Evolutionary conservation across 2,113 vertebrate species (phyloP).

Genomic region (Crotalus viridis): DNA sequence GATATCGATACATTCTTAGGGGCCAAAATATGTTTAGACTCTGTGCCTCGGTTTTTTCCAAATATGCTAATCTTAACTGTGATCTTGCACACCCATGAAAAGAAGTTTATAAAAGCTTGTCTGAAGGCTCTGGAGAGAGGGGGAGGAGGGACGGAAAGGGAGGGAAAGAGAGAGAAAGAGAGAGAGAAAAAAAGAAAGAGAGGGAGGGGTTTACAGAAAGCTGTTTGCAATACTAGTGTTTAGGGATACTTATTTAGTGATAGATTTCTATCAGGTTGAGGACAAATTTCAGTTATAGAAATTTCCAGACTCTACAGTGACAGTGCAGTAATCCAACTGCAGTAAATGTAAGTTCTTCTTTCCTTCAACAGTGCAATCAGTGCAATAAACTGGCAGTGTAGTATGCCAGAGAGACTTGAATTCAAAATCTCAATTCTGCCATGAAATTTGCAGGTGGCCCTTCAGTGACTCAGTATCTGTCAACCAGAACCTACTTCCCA

Average conservation of each 20-base stretch:
- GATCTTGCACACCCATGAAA: neutral
- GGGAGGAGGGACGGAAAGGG: neutral
- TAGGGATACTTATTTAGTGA: neutral
- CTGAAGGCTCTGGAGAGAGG: neutral
- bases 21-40: neutral
- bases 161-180: neutral
- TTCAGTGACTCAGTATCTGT: neutral
- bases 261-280: neutral
- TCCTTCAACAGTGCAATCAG: neutral
- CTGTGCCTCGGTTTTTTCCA: neutral
- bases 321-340: neutral
- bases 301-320: neutral
- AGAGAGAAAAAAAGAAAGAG: neutral
- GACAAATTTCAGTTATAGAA: neutral
- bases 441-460: neutral
- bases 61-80: neutral
- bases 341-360: neutral
- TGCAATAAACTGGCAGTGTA: neutral
- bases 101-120: neutral
- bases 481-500: neutral
- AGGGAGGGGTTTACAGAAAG: neutral
- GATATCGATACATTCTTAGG: too few relatives aligned
- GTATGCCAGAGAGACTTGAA: neutral
- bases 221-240: neutral
- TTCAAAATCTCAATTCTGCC: neutral